These are phyloP conservation scores for Xanthostigma xanthostigma DNA, from an alignment of 2,888 invertebrate genomes.

Conservation along the genomic window DNA sequence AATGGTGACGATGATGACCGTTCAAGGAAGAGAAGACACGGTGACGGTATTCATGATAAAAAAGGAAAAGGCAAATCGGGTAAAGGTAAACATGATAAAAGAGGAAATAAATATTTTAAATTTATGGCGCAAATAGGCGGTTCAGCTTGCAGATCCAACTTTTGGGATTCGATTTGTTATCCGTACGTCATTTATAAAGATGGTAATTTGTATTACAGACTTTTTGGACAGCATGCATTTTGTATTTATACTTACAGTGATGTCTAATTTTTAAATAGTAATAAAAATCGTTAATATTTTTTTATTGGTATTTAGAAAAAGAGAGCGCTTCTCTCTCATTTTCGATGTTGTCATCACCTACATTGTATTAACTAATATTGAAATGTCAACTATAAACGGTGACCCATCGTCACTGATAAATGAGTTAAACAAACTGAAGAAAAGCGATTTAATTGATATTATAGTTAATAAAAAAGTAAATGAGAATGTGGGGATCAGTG, in stretches of 20 bases:
- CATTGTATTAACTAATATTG: too few relatives aligned
- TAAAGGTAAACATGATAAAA: background rate
- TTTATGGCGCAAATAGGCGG: background rate
- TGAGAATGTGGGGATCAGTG: too few relatives aligned
- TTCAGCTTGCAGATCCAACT: background rate
- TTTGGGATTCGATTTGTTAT: background rate
- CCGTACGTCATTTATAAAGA: background rate
- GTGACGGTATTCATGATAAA: background rate
- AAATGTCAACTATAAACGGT: too few relatives aligned
- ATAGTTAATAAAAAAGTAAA: too few relatives aligned
- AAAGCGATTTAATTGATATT: too few relatives aligned
- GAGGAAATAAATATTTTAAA: background rate
- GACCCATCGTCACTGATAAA: too few relatives aligned
- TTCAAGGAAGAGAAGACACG: background rate
- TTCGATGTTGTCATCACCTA: too few relatives aligned
- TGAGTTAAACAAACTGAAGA: too few relatives aligned
- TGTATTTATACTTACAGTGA: background rate
- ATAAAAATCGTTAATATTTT: too few relatives aligned
- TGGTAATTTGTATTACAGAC: slow-evolving; percentile 1
- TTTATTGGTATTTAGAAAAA: too few relatives aligned
- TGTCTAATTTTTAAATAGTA: background rate
- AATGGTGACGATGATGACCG: background rate
- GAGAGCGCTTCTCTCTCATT: too few relatives aligned
- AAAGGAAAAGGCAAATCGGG: background rate
- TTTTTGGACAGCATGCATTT: background rate